These are phyloP conservation scores for Maniola hyperantus DNA, from an alignment of 2,888 invertebrate species.

Conservation along the genomic window DNA sequence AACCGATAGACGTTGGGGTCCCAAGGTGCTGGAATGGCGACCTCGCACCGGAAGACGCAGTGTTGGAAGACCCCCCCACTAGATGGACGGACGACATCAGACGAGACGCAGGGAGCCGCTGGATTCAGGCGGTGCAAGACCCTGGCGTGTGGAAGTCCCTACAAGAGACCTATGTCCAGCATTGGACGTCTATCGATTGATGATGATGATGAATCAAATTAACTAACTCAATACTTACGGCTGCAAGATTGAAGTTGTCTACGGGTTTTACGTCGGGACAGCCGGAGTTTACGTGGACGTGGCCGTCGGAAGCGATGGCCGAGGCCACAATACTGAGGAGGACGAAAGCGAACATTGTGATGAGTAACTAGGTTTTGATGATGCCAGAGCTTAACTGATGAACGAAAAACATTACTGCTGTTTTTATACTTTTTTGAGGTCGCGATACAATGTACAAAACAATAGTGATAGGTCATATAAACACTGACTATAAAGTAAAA, in stretches of 20 bases:
- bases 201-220: no score
- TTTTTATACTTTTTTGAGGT: slow-evolving; percentile 8
- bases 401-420: neutral
- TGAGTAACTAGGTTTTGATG: neutral
- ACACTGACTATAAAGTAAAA: neutral
- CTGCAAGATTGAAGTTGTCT: slow-evolving; percentile 62
- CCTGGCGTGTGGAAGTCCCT: no score
- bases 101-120: no score
- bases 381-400: neutral
- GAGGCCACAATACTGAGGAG: slow-evolving; percentile 54
- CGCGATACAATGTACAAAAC: neutral
- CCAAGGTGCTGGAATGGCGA: no score
- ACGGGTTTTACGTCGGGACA: slow-evolving; percentile 65
- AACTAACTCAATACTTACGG: slow-evolving; percentile 44
- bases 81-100: no score
- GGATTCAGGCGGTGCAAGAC: no score
- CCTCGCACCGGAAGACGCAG: no score
- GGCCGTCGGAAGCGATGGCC: slow-evolving; percentile 48
- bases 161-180: no score
- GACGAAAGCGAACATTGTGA: slow-evolving; percentile 56
- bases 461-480: neutral
- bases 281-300: slow-evolving; percentile 52
- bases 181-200: no score
- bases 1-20: no score
- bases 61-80: no score